Base-by-base conservation (phyloP, 2,797 vertebrate species). In the Chaenodraco wilsoni region DNA sequence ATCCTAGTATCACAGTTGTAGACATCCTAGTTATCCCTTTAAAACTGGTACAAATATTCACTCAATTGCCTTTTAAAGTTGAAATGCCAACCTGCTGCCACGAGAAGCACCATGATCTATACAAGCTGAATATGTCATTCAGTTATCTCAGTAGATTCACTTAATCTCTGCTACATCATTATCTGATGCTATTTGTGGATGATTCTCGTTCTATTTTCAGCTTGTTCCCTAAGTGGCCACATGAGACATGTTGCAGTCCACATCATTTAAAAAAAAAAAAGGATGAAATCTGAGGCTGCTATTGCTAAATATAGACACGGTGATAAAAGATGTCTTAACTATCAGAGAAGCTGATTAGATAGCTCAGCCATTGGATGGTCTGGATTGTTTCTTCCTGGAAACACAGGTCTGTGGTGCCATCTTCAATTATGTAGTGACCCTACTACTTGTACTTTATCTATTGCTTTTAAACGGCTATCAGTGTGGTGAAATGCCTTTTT, bases 191-290 rank as follows among this genome's bases (percentile, higher is more conserved):
- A 65, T 70, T 82, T 48, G 54, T 79, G 72, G 69, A 80, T 9
- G 0, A 63, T 82, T 85, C 55, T 55, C 41, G 16, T n/a, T 82
- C 87, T 91, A 90, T 90, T 90, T 89, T 82, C 71, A 58, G 81
- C 84, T 69, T 9, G 45, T 61, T 86, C 64, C 65, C 72, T 21
- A 19, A 84, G 74, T 68, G 72, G 60, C 77, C 65, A 77, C 23
- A 41, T 79, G 83, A 88, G 57, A 86, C 72, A 43, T 41, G 68
- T 75, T 82, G 68, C 63, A 69, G 58, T 84, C 62, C 59, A 76
- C 56, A 60, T 78, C 54, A n/a, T 61, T 79, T 83, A 66, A 3
- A 12, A 61, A n/a, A 31, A 82, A 83, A 37, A 37, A 79, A 46
- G 73, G 62, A 49, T 51, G 14, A 74, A 82, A 70, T 72, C 52